Evolutionary conservation across 2,113 vertebrate species (phyloP), one percentile per base, ranked within the genome.

Genomic region (Chionodraco myersi): DNA sequence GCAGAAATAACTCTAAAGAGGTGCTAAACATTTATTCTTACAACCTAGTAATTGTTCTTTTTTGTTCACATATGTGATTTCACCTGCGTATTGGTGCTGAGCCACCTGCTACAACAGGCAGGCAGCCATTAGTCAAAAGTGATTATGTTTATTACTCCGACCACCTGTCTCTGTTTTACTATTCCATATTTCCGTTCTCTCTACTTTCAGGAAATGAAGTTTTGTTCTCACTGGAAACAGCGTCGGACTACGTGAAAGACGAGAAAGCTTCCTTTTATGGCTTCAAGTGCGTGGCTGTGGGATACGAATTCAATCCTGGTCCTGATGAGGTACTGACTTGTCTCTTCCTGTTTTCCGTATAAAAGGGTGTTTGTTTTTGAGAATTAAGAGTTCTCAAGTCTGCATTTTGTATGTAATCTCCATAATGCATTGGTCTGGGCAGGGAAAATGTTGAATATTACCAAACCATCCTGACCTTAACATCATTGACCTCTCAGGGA

Each of bases 211-310:
- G 98, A 90, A 99, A 99, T 57, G 98, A 99, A 92, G 96, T 97
- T 44, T 95, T 99, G 26, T 99, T 99, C 93, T 99, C 98, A 53
- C 85, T 99, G 90, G 98, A 99, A 91, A 99, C 98, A 2, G 98
- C 98, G 1, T 99, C 98, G 13, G 98, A 99, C 93, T 99, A 99
- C 41, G 97, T 99, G 34, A 99, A 99, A 94, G 98, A 99, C 92
- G 98, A 99, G 86, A 99, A 99, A 84, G 96, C 98, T 65, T 96
- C 94, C 80, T 99, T 99, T 91, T 99, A 97, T 79, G 98, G 98
- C 77, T 99, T 99, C 87, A 99, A 99, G 75, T 99, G 97, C 93
- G 97, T 98, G 0, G 97, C 97, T 77, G 96, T 99, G 90, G 98
- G 98, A 77, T 99, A 98, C 87, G 98, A 99, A 88, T 99, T 98